Evolutionary conservation across 35 echinoderm and acorn worm species (phyloP).

Genomic region (Stichopus chloronotus): DNA sequence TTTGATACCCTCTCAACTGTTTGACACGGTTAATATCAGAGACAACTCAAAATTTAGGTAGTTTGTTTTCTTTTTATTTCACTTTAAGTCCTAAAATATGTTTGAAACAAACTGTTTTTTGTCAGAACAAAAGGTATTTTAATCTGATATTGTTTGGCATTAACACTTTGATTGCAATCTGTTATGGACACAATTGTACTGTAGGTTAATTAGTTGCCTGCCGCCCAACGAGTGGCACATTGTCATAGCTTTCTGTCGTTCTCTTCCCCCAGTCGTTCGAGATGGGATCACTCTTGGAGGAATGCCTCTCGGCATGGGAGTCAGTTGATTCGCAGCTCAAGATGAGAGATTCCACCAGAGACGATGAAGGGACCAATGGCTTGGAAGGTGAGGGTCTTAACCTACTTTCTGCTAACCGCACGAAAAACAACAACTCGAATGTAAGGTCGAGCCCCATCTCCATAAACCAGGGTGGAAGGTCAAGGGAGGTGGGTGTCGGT

Average conservation of each 20-base stretch:
- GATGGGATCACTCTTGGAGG: slow-evolving; percentile 58
- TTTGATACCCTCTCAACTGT: no score
- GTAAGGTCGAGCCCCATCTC: slow-evolving; percentile 27
- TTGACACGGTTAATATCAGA: no score
- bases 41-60: no score
- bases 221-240: no score
- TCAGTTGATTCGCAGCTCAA: slow-evolving; percentile 42
- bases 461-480: slow-evolving; percentile 53
- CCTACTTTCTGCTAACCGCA: slow-evolving; percentile 41
- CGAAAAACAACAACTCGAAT: slow-evolving; percentile 57
- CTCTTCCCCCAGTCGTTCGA: slow-evolving; percentile 55
- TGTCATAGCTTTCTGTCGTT: background rate
- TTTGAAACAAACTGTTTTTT: no score
- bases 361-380: slow-evolving; percentile 26
- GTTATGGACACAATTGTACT: background rate
- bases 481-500: slow-evolving; percentile 39
- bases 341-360: slow-evolving; percentile 35
- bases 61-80: no score
- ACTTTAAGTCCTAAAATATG: no score
- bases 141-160: no score
- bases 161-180: no score
- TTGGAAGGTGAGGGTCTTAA: slow-evolving; percentile 63
- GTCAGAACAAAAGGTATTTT: no score
- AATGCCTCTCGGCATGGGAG: slow-evolving; percentile 57
- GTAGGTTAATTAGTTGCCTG: background rate